Base-by-base conservation (phyloP, 2,888 invertebrate species). In the Drosophila austrosaltans region DNA sequence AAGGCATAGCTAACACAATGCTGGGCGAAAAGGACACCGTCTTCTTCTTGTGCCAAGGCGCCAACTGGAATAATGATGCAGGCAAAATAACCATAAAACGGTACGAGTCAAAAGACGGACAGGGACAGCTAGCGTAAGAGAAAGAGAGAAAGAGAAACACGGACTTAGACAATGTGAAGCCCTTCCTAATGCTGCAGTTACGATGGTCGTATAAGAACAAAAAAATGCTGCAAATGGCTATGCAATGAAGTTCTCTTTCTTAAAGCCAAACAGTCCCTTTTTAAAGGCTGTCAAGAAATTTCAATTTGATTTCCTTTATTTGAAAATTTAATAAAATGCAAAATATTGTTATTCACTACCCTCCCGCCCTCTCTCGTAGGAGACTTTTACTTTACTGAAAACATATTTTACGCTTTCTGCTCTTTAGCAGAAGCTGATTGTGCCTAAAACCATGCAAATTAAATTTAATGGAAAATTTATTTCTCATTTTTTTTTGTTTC, bases 31-130 rank as follows among this genome's bases (percentile, higher is more conserved):
- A 70, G 75, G 84, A 83, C 70, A 74, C 74, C 63, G 78, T 73
- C 48, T 44, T 66, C 60, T 36, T 36, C 53, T 48, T 32, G 68
- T 72, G 76, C 69, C 79, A 78, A 79, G 85, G 81, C 85, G 82
- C 87, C 85, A 87, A 85, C 81, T 79, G 81, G 82, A 87, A 84
- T 87, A 87, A 84, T 84, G 82, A 84, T 87, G 81, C 82, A 84
- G 76, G 81, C 76, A 70, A 81, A 79, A 84, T 82, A 87, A 85
- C 81, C 82, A 85, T 87, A 85, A 87, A 82, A 84, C 79, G 69
- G 73, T 61, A 63, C 67, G 67, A 76, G 73, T 56, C 66, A 22
- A 28, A 62, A 25, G 25, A 63, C 20, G 44, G 56, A 28, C 53
- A 58, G 63, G 39, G 48, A 25, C 6, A 60, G 36, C 6, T 28